These are phyloP conservation scores for Drosophila nigritarsus DNA, from an alignment of 2,888 invertebrate genomes.

Conservation along the genomic window DNA sequence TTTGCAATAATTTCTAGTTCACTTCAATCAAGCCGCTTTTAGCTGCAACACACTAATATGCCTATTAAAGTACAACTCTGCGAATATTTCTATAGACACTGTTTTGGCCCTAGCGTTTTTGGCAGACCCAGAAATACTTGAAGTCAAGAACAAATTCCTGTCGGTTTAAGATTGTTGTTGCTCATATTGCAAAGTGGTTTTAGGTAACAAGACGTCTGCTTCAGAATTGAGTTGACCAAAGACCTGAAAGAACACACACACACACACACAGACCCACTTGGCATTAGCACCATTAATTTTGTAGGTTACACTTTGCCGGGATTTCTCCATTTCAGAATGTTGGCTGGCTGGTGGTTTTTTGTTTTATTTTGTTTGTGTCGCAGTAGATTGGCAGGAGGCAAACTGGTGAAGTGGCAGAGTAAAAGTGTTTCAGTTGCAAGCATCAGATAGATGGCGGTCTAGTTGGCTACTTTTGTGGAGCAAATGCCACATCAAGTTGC, in stretches of 20 bases:
- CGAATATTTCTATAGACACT: not conserved
- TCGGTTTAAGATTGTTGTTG: slow-evolving; percentile 45
- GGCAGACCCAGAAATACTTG: slow-evolving; percentile 28
- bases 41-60: not conserved
- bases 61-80: not conserved
- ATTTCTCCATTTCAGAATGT: slow-evolving; percentile 38
- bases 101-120: slow-evolving; percentile 7
- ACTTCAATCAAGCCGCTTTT: not conserved
- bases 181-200: slow-evolving; percentile 60
- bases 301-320: slow-evolving; percentile 65
- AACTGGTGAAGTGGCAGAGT: slow-evolving; percentile 23
- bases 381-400: slow-evolving; percentile 13
- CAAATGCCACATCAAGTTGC: slow-evolving; percentile 66
- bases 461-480: slow-evolving; percentile 55
- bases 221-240: slow-evolving; percentile 59
- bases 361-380: slow-evolving; percentile 43
- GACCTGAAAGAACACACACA: slow-evolving; percentile 14
- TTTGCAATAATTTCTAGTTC: not conserved
- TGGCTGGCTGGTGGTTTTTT: slow-evolving; percentile 39
- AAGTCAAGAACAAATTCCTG: slow-evolving; percentile 46
- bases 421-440: slow-evolving; percentile 59
- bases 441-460: slow-evolving; percentile 50
- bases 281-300: slow-evolving; percentile 79
- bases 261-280: slow-evolving; percentile 40
- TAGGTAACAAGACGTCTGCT: slow-evolving; percentile 56